Evolutionary conservation across 2,113 vertebrate genomes (phyloP), one percentile per base, ranked within the genome.

Genomic region (Marcusenius ussheri): DNA sequence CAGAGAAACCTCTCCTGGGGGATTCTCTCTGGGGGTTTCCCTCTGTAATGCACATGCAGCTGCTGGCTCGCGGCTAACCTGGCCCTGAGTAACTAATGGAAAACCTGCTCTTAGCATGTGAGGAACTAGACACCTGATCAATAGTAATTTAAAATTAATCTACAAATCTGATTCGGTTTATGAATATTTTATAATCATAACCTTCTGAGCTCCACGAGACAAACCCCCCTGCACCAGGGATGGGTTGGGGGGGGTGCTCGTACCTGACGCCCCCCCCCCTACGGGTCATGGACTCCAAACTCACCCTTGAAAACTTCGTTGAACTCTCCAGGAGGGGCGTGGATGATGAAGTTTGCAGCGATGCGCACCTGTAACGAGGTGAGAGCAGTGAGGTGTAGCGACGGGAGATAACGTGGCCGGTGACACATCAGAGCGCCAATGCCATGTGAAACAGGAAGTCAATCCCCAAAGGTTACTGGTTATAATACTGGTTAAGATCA

Each of bases 241-340:
- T 19, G 53, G 19, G 39, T 42, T 42, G 53, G 53, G 50, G 24
- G 58, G 8, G 58, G 58, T 7, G 4, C 24, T n/a, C 7, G 2
- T 24, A n/a, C 0, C 58, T n/a, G 58, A 9, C 2, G 8, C 24
- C 50, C 50, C 50, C 24, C 5, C 53, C 31, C 31, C 27, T n/a
- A 74, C 1, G 1, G 27, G 31, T 39, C 35, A 39, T 19, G 15
- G 74, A 5, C 74, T 80, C 10, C 39, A 13, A 49, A 95, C 97
- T 97, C 91, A 98, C 98, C 98, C 92, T 99, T 99, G 95, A 99
- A 99, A 56, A 99, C 98, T 91, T 99, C 98, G 93, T 99, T 99
- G 95, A 99, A 99, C 95, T 98, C 98, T 95, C 98, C 98, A 93
- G 98, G 98, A 88, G 98, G 98, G 92, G 98, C 97, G 90, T 99